A percentile compares a stretch with the other conserved stretches of the same genome.
Evolutionary conservation across 2,797 vertebrate species (phyloP).

Genomic region (Babyrousa celebensis): DNA sequence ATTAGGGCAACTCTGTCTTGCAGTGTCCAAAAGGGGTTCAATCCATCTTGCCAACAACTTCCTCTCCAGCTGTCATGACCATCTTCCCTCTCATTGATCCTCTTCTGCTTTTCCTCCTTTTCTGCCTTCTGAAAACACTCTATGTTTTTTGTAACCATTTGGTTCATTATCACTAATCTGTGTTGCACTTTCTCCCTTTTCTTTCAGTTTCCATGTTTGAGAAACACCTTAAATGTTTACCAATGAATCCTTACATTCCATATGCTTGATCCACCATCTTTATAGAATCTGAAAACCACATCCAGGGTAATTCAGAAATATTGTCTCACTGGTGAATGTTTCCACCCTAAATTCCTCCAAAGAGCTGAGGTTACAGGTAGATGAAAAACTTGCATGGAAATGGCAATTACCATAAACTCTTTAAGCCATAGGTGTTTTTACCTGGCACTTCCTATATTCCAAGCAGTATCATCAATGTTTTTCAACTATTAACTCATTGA

Average conservation of each 20-base stretch:
- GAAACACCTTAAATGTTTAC: conserved; percentile 5
- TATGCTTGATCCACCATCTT: not conserved
- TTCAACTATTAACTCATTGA: not conserved
- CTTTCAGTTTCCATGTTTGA: not conserved
- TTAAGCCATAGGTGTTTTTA: not conserved
- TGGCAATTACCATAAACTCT: not conserved
- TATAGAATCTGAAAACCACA: not conserved
- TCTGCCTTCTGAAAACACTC: not conserved
- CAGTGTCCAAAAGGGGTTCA: not conserved
- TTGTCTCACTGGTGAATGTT: not conserved
- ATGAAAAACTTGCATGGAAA: not conserved
- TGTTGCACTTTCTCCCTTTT: not conserved
- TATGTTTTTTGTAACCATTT: not conserved
- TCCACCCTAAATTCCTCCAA: not conserved
- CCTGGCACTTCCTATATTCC: not conserved
- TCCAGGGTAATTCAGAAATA: not conserved
- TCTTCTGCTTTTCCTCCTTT: not conserved
- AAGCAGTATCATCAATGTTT: not conserved
- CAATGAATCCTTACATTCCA: not conserved
- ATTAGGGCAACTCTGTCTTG: not conserved
- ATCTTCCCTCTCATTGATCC: not conserved
- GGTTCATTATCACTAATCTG: not conserved
- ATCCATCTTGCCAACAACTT: not conserved
- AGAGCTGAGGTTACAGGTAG: not conserved
- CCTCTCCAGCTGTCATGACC: not conserved